A percentile compares a stretch with the other conserved stretches of the same genome.
These are phyloP conservation scores for Lutjanus campechanus DNA, from an alignment of 2,797 vertebrate species.

Conservation along the genomic window DNA sequence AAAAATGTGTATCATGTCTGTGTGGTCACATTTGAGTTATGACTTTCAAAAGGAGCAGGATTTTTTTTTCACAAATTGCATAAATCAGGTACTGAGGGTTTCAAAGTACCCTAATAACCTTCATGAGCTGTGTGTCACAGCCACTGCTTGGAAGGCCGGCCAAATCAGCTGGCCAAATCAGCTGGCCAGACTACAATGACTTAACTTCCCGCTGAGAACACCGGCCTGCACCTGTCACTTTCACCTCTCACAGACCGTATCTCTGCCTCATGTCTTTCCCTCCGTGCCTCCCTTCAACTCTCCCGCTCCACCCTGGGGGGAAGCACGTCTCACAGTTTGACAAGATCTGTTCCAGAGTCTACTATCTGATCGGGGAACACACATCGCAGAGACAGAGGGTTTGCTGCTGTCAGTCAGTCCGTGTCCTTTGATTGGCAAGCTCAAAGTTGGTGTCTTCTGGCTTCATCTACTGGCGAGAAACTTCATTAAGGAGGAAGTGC, in stretches of 20 bases:
- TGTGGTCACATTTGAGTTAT: no score
- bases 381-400: not conserved
- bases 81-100: not conserved
- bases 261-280: not conserved
- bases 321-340: not conserved
- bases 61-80: not conserved
- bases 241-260: not conserved
- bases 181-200: not conserved
- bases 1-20: no score
- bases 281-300: not conserved
- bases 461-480: not conserved
- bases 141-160: not conserved
- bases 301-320: not conserved
- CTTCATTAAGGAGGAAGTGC: not conserved
- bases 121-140: not conserved
- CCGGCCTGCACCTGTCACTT: not conserved
- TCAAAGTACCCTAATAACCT: not conserved
- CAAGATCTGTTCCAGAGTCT: slow-evolving; percentile 1
- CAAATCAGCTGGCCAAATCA: not conserved
- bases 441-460: not conserved
- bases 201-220: not conserved
- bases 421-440: not conserved
- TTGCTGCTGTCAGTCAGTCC: not conserved
- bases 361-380: slow-evolving; percentile 1
- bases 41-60: not conserved